Base-by-base conservation (phyloP, 1,140 invertebrate genomes). In the Brachionus manjavacas region DNA sequence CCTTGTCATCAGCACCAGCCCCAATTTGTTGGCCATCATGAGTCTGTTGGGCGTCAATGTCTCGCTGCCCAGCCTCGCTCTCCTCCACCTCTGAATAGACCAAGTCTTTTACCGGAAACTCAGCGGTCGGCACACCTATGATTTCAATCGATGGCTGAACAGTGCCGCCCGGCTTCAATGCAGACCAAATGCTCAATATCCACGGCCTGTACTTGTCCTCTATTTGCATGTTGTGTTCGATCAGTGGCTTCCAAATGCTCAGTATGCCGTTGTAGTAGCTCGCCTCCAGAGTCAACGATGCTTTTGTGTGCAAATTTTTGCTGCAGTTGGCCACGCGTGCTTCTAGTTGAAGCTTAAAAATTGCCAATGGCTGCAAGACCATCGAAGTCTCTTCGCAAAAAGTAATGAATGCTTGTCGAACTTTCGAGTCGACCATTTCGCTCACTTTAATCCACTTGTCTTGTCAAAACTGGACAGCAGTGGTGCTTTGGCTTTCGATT, bases 231-330 rank as follows among this genome's bases (percentile, higher is more conserved):
- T 92, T 91, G 1, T 94, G 93, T 86, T 95, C 94, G n/a, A 95
- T 89, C 0, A 95, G 86, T 1, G 94, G 94, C 87, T 95, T 94
- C 94, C 94, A 95, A 31, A 91, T 91, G 85, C 92, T 92, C 12
- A 92, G 87, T 80, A 92, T 91, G 84, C 93, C 92, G 88, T 95
- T 94, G 86, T 93, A 95, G 87, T 92, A 94, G 84, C 92, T 93
- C 1, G 93, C 92, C 87, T 94, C 92, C 1, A 94, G 84, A 43
- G 92, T 92, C 3, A 94, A 49, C 39, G 92, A 91, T 9, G 91
- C 52, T 88, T 91, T 79, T 35, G 88, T 70, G 25, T 88, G 86
- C 25, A 89, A 78, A 88, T 89, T 85, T 74, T 83, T 43, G 49
- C 31, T 84, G 35, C 74, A 72, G 23, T 84, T 79, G 7, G 79